These are phyloP conservation scores for Catagonus wagneri DNA, from an alignment of 2,113 vertebrate genomes.

Conservation along the genomic window DNA sequence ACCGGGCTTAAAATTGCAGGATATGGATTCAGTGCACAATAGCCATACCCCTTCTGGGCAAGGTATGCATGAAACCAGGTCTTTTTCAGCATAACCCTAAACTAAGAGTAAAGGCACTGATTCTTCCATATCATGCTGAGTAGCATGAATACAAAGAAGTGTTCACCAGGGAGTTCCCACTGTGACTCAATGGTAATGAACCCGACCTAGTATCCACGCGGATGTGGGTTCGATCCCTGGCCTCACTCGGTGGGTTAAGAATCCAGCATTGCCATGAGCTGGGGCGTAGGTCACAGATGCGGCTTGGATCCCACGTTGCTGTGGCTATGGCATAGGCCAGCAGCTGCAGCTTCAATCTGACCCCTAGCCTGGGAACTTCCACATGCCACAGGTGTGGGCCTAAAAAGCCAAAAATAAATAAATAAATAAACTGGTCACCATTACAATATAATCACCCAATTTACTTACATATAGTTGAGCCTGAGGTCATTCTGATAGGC, in stretches of 20 bases:
- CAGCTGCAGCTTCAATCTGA: too few species aligned
- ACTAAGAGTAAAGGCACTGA: slow-evolving; percentile 50
- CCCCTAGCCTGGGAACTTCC: too few species aligned
- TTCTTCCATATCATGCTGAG: not conserved
- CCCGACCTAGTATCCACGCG: too few species aligned
- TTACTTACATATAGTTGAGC: not conserved
- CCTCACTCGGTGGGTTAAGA: too few species aligned
- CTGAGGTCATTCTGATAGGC: not conserved
- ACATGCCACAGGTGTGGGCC: too few species aligned
- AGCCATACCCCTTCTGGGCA: not conserved
- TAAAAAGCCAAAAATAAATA: too few species aligned
- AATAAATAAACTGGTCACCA: not conserved
- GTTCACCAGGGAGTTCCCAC: not conserved
- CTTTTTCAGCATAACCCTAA: not conserved
- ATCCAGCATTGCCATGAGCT: too few species aligned
- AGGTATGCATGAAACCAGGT: not conserved
- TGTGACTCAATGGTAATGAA: too few species aligned
- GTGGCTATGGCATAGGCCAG: too few species aligned
- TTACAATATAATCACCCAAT: not conserved
- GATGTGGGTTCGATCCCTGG: too few species aligned
- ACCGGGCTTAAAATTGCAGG: not conserved
- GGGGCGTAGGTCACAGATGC: too few species aligned
- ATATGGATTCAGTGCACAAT: not conserved
- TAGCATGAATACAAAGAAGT: not conserved
- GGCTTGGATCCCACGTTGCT: too few species aligned